Base-by-base conservation (phyloP, 1,140 invertebrate species). In the Drosophila ohnishii region DNA sequence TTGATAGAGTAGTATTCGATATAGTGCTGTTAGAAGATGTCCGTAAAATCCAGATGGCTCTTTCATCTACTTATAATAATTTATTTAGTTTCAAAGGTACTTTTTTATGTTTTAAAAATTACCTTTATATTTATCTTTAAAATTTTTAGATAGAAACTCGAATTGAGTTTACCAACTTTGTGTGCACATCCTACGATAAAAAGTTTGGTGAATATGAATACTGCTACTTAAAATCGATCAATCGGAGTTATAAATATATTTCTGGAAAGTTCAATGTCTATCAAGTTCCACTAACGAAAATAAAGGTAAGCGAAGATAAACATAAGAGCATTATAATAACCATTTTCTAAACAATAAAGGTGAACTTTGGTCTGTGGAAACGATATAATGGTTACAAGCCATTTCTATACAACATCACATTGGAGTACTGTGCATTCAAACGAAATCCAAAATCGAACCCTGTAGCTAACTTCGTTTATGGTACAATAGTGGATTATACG, bases 221-320 rank as follows among this genome's bases (percentile, higher is more conserved):
- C 8, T 60, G 56, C 14, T 32, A 22, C 11, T 0, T 61, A 2
- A 66, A 66, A 11, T 61, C 63, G 1, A 10, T 64, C 5, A 63
- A 63, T 34, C 50, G 61, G 0, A 58, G 28, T 6, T 63, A 58
- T 8, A 63, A 66, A 61, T 61, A 66, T 39, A 6, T 63, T 5
- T 63, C 61, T 1, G 28, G 16, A 10, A 63, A 42, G n/a, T 34
- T 34, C 10, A 58, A 58, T 0, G 3, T 32, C 2, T 16, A 28
- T 16, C 13, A 42, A 28, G 30, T 44, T 35, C 47, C 59, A 10
- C 0, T 62, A 30, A 40, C 10, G 1, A 32, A 37, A 39, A 6
- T 51, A 0, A 53, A 13, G 34, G 59, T 62, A 16, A 5, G 40
- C 22, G 11, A 10, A 3, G 16, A 13, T 2, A 13, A 5, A 28